phyloP scores from a whole-genome alignment of 1,140 invertebrate genomes.

The Drosophila parabipectinata region DNA sequence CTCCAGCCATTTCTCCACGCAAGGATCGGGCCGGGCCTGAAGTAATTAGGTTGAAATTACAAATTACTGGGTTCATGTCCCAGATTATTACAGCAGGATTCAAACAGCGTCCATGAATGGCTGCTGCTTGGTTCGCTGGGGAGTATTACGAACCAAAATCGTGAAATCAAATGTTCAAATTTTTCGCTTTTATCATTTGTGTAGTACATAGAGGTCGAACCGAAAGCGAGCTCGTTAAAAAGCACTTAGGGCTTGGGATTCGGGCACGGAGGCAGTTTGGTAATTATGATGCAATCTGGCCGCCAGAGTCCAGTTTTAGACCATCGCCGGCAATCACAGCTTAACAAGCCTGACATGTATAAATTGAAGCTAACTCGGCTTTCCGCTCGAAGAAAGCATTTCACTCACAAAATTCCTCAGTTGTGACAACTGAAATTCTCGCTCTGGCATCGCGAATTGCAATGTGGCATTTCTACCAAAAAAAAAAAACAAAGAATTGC shows the following conservation, averaged over 20 bases:
- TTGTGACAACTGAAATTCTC: constrained; percentile 35
- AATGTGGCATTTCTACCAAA: background rate
- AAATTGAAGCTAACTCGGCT: constrained; percentile 45
- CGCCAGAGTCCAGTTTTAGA: constrained; percentile 28
- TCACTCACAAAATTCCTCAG: constrained; percentile 7
- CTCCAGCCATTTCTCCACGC: constrained; percentile 1
- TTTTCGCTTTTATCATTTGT: constrained; percentile 26
- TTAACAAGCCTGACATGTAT: constrained; percentile 64
- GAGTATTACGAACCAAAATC: constrained; percentile 20
- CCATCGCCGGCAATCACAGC: constrained; percentile 54
- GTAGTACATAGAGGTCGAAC: constrained; percentile 27
- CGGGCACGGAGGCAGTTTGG: constrained; percentile 40
- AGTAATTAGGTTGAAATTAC: constrained; percentile 81
- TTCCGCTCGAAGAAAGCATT: constrained; percentile 13
- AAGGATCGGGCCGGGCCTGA: constrained; percentile 19
- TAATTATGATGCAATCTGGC: constrained; percentile 79
- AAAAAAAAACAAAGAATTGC: background rate
- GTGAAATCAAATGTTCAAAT: constrained; percentile 31
- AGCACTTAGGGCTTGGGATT: constrained; percentile 61
- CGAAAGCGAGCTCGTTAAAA: constrained; percentile 71
- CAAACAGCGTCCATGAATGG: constrained; percentile 50
- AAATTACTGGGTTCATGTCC: constrained; percentile 77
- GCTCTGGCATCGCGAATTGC: constrained; percentile 12
- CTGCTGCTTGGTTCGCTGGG: constrained; percentile 40
- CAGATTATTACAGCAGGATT: constrained; percentile 76